Evolutionary conservation across 2,113 vertebrate genomes (phyloP).

Genomic region (Dascyllus trimaculatus): DNA sequence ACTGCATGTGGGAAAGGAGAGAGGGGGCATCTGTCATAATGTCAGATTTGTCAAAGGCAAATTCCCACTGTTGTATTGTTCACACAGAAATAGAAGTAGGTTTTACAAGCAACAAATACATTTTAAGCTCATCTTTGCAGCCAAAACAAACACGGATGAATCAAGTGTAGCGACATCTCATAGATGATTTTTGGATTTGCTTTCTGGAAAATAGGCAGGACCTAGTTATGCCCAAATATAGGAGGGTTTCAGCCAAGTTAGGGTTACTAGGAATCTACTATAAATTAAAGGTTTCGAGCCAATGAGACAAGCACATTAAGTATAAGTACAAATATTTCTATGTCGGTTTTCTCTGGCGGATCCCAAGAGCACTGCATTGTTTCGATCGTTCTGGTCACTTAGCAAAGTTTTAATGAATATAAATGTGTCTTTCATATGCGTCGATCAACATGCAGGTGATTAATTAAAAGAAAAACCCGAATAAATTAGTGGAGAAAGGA

Average conservation of each 20-base stretch:
- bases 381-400: background rate
- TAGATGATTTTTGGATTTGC: background rate
- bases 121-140: background rate
- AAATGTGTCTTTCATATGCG: background rate
- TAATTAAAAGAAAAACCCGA: background rate
- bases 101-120: background rate
- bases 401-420: background rate
- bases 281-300: background rate
- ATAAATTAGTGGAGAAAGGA: background rate
- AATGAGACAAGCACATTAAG: constrained; percentile 1
- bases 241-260: background rate
- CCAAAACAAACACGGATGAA: constrained; percentile 23
- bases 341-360: no score
- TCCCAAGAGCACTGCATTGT: no score
- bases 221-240: background rate
- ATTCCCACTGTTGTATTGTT: background rate
- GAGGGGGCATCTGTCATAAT: background rate
- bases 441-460: background rate
- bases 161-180: background rate
- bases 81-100: background rate
- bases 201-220: background rate
- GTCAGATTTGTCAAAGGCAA: background rate
- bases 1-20: background rate
- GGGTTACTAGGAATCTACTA: background rate
- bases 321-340: no score